phyloP scores from a whole-genome alignment of 1,140 invertebrate species.

The Drosophila fuyamai region DNA sequence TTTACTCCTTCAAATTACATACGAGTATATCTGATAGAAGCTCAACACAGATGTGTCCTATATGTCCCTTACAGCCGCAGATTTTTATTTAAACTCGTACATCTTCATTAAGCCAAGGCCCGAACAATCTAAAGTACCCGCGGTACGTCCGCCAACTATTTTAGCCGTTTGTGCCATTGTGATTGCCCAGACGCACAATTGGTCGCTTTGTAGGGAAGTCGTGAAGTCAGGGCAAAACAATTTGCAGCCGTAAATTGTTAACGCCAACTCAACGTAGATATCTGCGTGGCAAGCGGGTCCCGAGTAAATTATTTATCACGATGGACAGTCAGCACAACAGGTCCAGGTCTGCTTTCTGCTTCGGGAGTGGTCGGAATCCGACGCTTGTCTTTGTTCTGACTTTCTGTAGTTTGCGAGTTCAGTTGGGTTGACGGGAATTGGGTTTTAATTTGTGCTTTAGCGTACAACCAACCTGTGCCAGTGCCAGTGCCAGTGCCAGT shows the following conservation, averaged over 20 bases:
- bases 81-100: background rate
- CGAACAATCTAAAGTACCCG: background rate
- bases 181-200: background rate
- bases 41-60: background rate
- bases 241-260: slow-evolving; percentile 52
- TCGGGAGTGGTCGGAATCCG: slow-evolving; percentile 12
- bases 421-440: slow-evolving; percentile 3
- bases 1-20: too few species aligned
- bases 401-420: slow-evolving; percentile 28
- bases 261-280: slow-evolving; percentile 39
- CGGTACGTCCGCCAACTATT: background rate
- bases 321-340: slow-evolving; percentile 24
- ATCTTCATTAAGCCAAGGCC: slow-evolving; percentile 7
- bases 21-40: background rate
- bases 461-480: background rate
- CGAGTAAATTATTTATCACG: slow-evolving; percentile 68
- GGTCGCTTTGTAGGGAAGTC: background rate
- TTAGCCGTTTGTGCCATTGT: background rate
- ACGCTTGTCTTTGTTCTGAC: slow-evolving; percentile 48
- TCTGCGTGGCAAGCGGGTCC: slow-evolving; percentile 43
- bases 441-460: slow-evolving; percentile 58
- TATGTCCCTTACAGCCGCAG: too few species aligned
- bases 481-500: too few species aligned
- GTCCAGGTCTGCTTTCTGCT: background rate
- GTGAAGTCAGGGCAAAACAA: slow-evolving; percentile 17